Base-by-base conservation (phyloP, 2,888 invertebrate species). In the Anthrax anthrax region DNA sequence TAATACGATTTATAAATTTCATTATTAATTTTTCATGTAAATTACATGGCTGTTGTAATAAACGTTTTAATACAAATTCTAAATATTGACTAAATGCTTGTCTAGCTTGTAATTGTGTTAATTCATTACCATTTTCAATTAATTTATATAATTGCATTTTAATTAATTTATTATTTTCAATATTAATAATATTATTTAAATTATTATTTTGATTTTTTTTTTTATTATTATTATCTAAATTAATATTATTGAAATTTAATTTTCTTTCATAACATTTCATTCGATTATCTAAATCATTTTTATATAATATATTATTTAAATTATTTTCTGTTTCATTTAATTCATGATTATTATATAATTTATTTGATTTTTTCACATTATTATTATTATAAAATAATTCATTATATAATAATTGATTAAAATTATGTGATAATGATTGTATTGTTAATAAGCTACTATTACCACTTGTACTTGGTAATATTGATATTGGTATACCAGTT, bases 61-160 rank as follows among this genome's bases (percentile, higher is more conserved):
- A 70, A 55, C 86, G 76, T 56, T 79, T 78, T 55, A 88, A 68
- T 49, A 88, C 76, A 61, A 79, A 78, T 53, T 79, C 77, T 51
- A 89, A 73, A 70, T 83, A 89, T 57, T 81, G 73, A 1, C 82
- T 81, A 65, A 89, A 89, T 1, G 81, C 79, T 63, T 81, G 81
- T 8, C 88, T 74, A 0, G 81, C 78, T 61, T 87, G 83, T 10
- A 64, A 55, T 32, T 61, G 79, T 67, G 80, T 78, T 45, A 81
- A 65, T 59, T 76, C 75, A 53, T 75, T 76, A 27, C 81, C 81
- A 55, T 69, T 73, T 54, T 76, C 74, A 60, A 81, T 72, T 56
- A 76, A 70, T 51, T 76, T 63, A 0, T 65, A 53, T 43, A 67
- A 57, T 49, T 65, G 62, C 45, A 60, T 62, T 18, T 65, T 59